Conservation (phyloP, 2,113 vertebrate genomes). For the Eidolon helvum region DNA sequence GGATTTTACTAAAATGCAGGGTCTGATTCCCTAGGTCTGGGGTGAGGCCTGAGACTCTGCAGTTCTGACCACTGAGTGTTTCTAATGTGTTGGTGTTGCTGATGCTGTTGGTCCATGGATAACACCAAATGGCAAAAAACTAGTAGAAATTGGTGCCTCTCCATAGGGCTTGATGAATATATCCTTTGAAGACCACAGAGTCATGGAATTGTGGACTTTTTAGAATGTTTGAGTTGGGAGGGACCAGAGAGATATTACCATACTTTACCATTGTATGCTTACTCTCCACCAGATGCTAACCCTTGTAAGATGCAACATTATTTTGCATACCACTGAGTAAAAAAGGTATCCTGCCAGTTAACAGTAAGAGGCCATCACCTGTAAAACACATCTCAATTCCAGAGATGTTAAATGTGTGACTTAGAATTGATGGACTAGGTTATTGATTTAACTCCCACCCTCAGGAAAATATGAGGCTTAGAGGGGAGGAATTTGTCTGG, state of each 20-base stretch:
- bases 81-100: background rate
- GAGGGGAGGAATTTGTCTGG: background rate
- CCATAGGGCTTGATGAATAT: too few relatives aligned
- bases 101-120: fast-evolving
- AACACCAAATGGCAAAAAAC: background rate
- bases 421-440: background rate
- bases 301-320: background rate
- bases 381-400: background rate
- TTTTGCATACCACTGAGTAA: background rate
- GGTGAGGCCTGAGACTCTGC: background rate
- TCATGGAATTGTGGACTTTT: background rate
- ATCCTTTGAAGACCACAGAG: background rate
- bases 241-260: background rate
- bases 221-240: background rate
- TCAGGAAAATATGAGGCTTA: background rate
- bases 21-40: background rate
- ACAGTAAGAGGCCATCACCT: background rate
- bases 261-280: background rate
- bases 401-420: background rate
- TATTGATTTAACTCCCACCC: fast-evolving
- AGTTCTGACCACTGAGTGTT: background rate
- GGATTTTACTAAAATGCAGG: background rate
- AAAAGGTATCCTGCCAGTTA: background rate
- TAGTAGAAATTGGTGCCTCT: background rate
- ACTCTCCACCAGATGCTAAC: background rate